Evolutionary conservation across 2,888 invertebrate species (phyloP).

Genomic region (Anodontia alba): DNA sequence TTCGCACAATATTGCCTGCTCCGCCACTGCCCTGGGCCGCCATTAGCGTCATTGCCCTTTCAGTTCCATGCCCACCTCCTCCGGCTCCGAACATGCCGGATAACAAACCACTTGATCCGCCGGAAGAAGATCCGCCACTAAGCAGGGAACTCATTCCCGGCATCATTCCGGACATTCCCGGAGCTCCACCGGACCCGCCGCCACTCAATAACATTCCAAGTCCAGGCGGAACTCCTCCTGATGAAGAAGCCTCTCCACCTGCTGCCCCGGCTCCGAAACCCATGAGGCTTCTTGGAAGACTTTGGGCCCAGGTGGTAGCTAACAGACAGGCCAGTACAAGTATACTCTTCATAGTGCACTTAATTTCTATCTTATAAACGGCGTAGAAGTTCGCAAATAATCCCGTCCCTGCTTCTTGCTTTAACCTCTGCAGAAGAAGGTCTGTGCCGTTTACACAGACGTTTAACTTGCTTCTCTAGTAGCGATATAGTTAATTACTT

Average conservation of each 20-base stretch:
- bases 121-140: too few relatives aligned
- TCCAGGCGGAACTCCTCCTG: background rate
- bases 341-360: background rate
- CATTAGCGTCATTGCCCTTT: background rate
- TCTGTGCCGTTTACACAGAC: background rate
- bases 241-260: background rate
- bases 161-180: background rate
- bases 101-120: too few relatives aligned
- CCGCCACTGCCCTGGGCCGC: background rate
- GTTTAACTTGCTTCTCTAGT: background rate
- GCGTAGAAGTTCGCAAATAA: too few relatives aligned
- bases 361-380: too few relatives aligned
- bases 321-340: background rate
- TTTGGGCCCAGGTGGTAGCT: background rate
- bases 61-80: background rate
- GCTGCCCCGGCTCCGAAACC: too few relatives aligned
- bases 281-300: background rate
- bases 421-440: too few relatives aligned
- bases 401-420: too few relatives aligned
- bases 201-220: background rate
- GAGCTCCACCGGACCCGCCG: background rate
- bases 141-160: background rate
- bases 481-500: background rate
- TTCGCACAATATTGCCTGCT: background rate
- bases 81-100: background rate